Percentiles rank a stretch among this genome's conserved stretches.
phyloP scores from a whole-genome alignment of 2,113 vertebrate genomes.

The Lipophrys pholis region DNA sequence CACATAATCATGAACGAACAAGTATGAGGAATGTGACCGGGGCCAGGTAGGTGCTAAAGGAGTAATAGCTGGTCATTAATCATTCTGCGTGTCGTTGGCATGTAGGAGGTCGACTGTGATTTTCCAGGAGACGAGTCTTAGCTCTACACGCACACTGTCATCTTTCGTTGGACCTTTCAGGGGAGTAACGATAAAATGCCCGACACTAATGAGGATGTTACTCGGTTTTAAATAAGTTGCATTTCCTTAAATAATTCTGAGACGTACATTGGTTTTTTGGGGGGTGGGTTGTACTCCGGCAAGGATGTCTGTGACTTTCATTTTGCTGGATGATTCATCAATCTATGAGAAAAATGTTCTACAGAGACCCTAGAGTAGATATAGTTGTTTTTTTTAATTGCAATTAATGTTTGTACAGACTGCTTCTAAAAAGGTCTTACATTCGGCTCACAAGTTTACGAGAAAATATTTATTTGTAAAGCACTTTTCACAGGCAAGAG shows the following conservation, averaged over 20 bases:
- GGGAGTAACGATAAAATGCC: constrained; percentile 45
- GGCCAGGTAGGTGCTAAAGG: constrained; percentile 45
- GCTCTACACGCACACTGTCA: constrained; percentile 32
- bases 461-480: too few species aligned
- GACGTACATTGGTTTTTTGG: background rate
- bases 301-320: too few species aligned
- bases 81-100: background rate
- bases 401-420: too few species aligned
- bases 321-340: too few species aligned
- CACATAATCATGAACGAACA: constrained; percentile 50
- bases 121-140: constrained; percentile 35
- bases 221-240: constrained; percentile 32
- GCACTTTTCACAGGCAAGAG: too few species aligned
- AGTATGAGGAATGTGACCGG: constrained; percentile 47
- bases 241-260: constrained; percentile 41
- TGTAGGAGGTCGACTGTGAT: constrained; percentile 5
- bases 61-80: constrained; percentile 39
- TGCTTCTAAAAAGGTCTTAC: too few species aligned
- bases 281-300: too few species aligned
- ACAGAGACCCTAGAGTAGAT: too few species aligned
- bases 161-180: constrained; percentile 61
- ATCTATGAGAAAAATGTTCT: too few species aligned
- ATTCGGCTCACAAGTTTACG: too few species aligned
- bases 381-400: too few species aligned
- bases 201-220: constrained; percentile 63